A percentile compares a stretch with the other conserved stretches of the same genome.
These are phyloP conservation scores for Nomada hirtipes DNA, from an alignment of 2,888 invertebrate genomes.

Conservation along the genomic window DNA sequence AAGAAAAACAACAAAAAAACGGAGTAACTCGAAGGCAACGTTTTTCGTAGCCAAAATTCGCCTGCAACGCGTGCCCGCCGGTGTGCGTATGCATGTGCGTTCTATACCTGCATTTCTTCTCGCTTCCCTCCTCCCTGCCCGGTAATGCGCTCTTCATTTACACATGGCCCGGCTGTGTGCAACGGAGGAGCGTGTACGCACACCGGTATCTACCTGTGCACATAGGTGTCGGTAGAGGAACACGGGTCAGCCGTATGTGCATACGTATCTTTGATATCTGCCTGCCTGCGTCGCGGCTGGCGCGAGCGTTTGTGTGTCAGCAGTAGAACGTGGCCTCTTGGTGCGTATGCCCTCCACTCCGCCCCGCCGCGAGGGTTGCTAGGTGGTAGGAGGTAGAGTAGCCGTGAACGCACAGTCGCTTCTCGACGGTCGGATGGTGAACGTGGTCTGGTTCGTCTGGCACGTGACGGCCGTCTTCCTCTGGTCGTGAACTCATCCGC, in stretches of 20 bases:
- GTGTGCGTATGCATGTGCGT: neutral
- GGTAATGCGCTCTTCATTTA: constrained; percentile 16
- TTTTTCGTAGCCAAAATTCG: neutral
- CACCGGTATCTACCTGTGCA: constrained; percentile 8
- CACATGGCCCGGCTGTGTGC: constrained; percentile 7
- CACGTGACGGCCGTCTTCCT: constrained; percentile 27
- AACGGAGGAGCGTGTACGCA: neutral
- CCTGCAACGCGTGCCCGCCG: neutral
- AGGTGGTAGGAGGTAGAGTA: constrained; percentile 66
- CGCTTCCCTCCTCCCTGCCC: neutral
- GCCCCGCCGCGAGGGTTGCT: constrained; percentile 46
- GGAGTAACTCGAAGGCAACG: neutral
- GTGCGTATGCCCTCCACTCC: constrained; percentile 54
- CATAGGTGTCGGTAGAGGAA: neutral
- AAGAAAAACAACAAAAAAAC: neutral
- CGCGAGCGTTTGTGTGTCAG: constrained; percentile 45
- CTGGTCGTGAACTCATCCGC: neutral
- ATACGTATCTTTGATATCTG: constrained; percentile 51
- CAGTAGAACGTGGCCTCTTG: constrained; percentile 47
- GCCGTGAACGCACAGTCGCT: constrained; percentile 78
- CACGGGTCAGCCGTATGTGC: constrained; percentile 11
- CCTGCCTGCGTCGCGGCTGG: neutral
- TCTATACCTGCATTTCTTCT: constrained; percentile 26
- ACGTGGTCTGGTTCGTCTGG: constrained; percentile 54
- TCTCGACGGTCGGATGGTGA: constrained; percentile 76